phyloP scores from a whole-genome alignment of 2,113 vertebrate species.

The Campylorhamphus procurvoides region DNA sequence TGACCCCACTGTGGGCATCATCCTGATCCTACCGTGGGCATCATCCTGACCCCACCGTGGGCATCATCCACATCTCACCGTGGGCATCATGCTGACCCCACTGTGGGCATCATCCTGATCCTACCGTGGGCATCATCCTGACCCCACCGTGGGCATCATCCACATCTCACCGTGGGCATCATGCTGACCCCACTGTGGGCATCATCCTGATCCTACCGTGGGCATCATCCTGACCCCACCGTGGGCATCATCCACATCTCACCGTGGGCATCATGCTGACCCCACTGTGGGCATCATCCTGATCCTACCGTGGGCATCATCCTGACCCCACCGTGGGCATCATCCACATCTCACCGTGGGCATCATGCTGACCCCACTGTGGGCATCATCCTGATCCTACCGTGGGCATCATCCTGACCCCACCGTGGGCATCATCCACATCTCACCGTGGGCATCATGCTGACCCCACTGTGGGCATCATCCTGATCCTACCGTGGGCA shows the following conservation, averaged over 20 bases:
- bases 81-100: too few relatives aligned
- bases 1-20: too few relatives aligned
- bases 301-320: fast-evolving
- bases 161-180: too few relatives aligned
- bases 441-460: fast-evolving
- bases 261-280: too few relatives aligned
- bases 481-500: neutral
- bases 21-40: neutral
- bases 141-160: too few relatives aligned
- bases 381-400: fast-evolving
- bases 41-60: neutral
- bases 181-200: too few relatives aligned
- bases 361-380: fast-evolving
- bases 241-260: too few relatives aligned
- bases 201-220: neutral
- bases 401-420: neutral
- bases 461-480: fast-evolving
- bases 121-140: too few relatives aligned
- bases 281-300: neutral
- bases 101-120: neutral
- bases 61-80: too few relatives aligned
- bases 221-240: neutral
- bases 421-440: too few relatives aligned
- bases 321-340: fast-evolving
- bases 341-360: neutral